These are phyloP conservation scores for Varecia variegata DNA, from an alignment of 2,797 vertebrate species.

Conservation along the genomic window DNA sequence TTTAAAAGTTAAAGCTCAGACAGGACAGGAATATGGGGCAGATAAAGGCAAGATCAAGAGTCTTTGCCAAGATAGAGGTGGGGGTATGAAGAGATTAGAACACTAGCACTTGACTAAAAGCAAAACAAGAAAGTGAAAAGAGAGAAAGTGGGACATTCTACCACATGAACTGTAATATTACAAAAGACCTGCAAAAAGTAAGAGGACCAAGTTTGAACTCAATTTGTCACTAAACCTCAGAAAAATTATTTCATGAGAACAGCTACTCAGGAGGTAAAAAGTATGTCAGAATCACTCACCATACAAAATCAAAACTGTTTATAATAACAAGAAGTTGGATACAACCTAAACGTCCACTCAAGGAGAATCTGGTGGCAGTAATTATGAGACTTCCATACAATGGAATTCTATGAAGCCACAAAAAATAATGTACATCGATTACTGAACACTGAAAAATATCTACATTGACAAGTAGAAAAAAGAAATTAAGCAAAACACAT, in stretches of 20 bases:
- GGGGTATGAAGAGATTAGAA: background rate
- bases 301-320: conserved; percentile 30
- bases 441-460: background rate
- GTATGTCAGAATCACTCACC: background rate
- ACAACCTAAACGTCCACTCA: background rate
- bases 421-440: background rate
- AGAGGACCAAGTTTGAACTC: background rate
- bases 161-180: background rate
- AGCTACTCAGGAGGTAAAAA: conserved; percentile 18
- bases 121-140: background rate
- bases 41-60: background rate
- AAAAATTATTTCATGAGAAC: conserved; percentile 42
- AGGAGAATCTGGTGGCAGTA: background rate
- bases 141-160: background rate
- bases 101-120: background rate
- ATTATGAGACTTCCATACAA: background rate
- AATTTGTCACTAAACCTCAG: conserved; percentile 17
- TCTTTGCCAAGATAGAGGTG: background rate
- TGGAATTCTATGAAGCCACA: background rate
- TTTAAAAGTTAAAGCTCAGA: background rate
- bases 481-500: background rate
- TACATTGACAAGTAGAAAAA: background rate
- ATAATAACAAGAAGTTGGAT: background rate
- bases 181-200: background rate
- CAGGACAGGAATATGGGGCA: background rate